Evolutionary conservation across 2,797 vertebrate genomes (phyloP).

Genomic region (Ceryle rudis): DNA sequence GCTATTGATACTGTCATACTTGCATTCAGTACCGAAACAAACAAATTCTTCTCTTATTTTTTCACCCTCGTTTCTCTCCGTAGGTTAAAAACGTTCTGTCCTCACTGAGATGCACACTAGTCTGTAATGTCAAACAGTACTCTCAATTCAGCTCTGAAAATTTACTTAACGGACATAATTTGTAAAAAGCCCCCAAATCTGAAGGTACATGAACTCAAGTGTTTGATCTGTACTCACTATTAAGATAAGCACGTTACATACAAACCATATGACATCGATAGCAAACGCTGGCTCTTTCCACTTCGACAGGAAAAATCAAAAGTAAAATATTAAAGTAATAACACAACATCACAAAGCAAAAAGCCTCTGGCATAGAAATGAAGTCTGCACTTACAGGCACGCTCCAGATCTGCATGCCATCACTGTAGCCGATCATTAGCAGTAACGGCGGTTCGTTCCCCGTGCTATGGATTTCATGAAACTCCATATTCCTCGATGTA

Average conservation of each 20-base stretch:
- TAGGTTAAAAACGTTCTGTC: not conserved
- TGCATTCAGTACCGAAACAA: not conserved
- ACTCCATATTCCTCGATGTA: constrained; percentile 90
- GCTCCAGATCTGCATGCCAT: constrained; percentile 98
- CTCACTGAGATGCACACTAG: not conserved
- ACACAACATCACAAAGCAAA: not conserved
- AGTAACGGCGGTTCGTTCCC: constrained; percentile 91
- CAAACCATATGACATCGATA: rapidly evolving
- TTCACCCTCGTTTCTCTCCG: not conserved
- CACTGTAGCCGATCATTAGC: constrained; percentile 93
- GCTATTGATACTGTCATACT: not conserved
- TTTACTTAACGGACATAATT: not conserved
- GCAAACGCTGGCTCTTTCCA: not conserved
- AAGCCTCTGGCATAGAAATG: not conserved
- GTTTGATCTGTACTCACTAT: not conserved
- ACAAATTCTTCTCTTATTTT: not conserved
- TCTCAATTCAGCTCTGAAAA: not conserved
- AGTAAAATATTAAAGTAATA: not conserved
- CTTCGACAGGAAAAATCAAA: rapidly evolving
- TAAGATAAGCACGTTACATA: not conserved
- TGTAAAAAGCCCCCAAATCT: not conserved
- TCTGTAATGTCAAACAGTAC: not conserved
- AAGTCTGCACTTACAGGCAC: constrained; percentile 88
- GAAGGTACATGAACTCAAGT: not conserved
- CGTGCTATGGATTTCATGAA: constrained; percentile 91